Evolutionary conservation across 2,113 vertebrate species (phyloP).

Genomic region (Sinocyclocheilus anophthalmus): DNA sequence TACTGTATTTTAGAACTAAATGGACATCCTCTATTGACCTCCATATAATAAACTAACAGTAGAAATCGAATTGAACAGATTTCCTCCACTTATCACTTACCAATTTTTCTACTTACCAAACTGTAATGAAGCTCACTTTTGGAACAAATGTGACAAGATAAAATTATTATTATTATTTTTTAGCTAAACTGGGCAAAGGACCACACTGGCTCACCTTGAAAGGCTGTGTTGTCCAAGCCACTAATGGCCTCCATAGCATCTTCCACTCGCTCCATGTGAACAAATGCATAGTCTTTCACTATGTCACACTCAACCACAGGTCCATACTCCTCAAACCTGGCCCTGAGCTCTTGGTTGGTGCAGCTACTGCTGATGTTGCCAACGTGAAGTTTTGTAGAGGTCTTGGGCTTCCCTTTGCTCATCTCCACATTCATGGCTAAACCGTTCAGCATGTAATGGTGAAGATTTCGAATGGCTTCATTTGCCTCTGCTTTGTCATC

Average conservation of each 20-base stretch:
- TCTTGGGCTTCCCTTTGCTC: constrained; percentile 87
- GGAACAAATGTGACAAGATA: constrained; percentile 14
- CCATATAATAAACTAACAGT: not conserved
- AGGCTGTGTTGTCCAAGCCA: constrained; percentile 89
- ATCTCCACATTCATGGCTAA: constrained; percentile 93
- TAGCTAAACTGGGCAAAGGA: not conserved
- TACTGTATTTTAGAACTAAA: not conserved
- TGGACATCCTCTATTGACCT: not conserved
- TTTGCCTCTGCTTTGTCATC: constrained; percentile 87
- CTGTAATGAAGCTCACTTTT: constrained; percentile 22
- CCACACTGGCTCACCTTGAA: constrained; percentile 86
- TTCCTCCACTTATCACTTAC: constrained; percentile 10
- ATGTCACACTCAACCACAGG: constrained; percentile 93
- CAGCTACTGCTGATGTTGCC: constrained; percentile 87
- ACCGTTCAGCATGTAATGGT: constrained; percentile 92
- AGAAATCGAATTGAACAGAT: not conserved
- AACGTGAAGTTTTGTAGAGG: constrained; percentile 93
- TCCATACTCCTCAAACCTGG: constrained; percentile 95
- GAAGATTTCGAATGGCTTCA: constrained; percentile 90
- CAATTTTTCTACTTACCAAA: constrained; percentile 37
- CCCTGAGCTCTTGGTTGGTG: constrained; percentile 90
- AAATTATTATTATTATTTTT: not conserved
- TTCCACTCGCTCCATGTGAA: constrained; percentile 95
- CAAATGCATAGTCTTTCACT: constrained; percentile 69
- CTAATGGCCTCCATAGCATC: constrained; percentile 94